These are phyloP conservation scores for Gonocerus acuteangulatus DNA, from an alignment of 2,888 invertebrate genomes.

Conservation along the genomic window DNA sequence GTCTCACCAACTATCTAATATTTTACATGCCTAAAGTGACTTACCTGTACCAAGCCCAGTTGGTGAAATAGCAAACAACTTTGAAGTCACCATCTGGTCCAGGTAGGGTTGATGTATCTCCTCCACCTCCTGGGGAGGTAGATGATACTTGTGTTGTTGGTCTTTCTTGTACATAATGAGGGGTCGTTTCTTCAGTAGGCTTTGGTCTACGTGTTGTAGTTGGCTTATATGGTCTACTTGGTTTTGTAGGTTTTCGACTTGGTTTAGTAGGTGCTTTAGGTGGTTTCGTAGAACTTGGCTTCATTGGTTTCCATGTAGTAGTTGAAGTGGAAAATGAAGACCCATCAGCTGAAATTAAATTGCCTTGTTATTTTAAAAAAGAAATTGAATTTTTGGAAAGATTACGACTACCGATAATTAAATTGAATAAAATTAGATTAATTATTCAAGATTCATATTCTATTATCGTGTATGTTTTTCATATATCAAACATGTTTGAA, in stretches of 20 bases:
- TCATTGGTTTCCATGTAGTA: slow-evolving; percentile 10
- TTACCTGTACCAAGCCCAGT: slow-evolving; percentile 80
- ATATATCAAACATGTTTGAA: no score
- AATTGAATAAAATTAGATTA: no score
- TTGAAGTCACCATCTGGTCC: slow-evolving; percentile 51
- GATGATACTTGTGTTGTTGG: neutral
- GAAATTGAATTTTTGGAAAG: no score
- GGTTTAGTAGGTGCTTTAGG: slow-evolving; percentile 32
- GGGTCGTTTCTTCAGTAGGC: slow-evolving; percentile 10
- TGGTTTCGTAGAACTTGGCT: slow-evolving; percentile 19
- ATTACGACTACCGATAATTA: no score
- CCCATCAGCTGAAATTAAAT: slow-evolving; percentile 23
- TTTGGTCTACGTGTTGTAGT: slow-evolving; percentile 33
- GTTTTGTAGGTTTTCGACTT: slow-evolving; percentile 1
- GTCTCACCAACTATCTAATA: no score
- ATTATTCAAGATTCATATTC: no score
- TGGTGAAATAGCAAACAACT: slow-evolving; percentile 85
- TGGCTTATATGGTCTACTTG: slow-evolving; percentile 30
- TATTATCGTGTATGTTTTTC: no score
- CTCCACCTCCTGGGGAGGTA: slow-evolving; percentile 32
- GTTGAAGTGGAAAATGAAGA: slow-evolving; percentile 2
- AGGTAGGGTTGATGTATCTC: slow-evolving; percentile 17
- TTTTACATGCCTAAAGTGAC: slow-evolving; percentile 21
- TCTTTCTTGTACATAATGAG: neutral
- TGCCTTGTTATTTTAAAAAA: no score